Percentiles rank a stretch among this genome's conserved stretches.
Evolutionary conservation across 2,797 vertebrate genomes (phyloP).

Genomic region (Orientallactaga sibirica): DNA sequence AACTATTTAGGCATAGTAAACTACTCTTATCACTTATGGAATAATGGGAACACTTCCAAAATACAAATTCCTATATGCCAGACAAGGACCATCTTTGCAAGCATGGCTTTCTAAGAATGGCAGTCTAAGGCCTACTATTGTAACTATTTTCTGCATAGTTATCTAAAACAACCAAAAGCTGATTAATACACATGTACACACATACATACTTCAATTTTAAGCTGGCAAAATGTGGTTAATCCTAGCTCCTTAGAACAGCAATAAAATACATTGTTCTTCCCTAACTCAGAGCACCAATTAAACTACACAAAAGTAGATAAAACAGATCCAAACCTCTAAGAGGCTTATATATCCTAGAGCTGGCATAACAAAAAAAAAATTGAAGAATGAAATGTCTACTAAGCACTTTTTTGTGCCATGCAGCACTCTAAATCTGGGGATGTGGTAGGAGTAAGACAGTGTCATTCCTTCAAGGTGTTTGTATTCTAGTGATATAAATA

Average conservation of each 20-base stretch:
- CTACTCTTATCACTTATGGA: not conserved
- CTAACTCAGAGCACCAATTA: constrained; percentile 46
- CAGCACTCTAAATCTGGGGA: constrained; percentile 25
- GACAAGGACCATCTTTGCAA: constrained; percentile 23
- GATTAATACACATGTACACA: constrained; percentile 58
- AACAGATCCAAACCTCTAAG: not conserved
- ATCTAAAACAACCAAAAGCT: constrained; percentile 46
- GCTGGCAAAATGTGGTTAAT: constrained; percentile 31
- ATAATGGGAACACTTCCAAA: constrained; percentile 10
- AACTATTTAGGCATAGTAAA: constrained; percentile 35
- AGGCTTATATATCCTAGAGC: not conserved
- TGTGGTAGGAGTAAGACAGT: not conserved
- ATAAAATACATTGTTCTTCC: not conserved
- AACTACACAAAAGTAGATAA: not conserved
- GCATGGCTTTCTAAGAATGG: constrained; percentile 45
- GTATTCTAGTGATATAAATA: not conserved
- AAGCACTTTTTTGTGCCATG: not conserved
- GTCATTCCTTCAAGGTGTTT: constrained; percentile 15
- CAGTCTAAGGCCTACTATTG: not conserved
- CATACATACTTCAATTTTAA: not conserved
- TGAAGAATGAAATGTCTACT: constrained; percentile 46
- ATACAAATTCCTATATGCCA: constrained; percentile 23
- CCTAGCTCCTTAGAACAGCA: constrained; percentile 13
- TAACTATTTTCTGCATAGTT: constrained; percentile 47
- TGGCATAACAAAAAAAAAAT: not conserved